Evolutionary conservation across 2,113 vertebrate species (phyloP), one percentile per base, ranked within the genome.

Genomic region (Jacana jacana): DNA sequence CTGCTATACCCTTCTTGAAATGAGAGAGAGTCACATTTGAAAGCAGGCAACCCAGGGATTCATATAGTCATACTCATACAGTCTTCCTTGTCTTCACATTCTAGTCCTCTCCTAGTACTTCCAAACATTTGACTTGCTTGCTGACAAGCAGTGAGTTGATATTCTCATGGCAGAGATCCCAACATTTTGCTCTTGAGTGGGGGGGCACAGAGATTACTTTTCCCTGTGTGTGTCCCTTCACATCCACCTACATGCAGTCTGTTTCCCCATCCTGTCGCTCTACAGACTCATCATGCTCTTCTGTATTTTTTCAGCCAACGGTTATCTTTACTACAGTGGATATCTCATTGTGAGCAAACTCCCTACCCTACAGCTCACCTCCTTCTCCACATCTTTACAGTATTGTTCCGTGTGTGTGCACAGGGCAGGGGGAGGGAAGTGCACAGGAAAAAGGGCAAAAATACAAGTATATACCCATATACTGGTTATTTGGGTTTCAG

Each of bases 361-460:
- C 54, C 9, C 44, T 39, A 55, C 22, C 24, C 65, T 49, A 42
- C 48, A 82, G 19, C 61, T 85, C 37, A n/a, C 16, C 18, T 52
- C 39, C n/a, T 66, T 57, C 33, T 72, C 46, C 19, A 46, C 0
- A 0, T 48, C 69, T 68, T 81, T 24, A 33, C 4, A 3, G 35
- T 12, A 17, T 7, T 5, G 23, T 4, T 12, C 25, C 0, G 0
- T 39, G 8, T 57, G 24, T 2, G 11, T 2, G 8, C 68, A 60
- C 13, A 64, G 51, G 48, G 63, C 87, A 63, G 28, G 0, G 1
- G 27, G 30, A 88, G 51, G 44, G 40, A 77, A 60, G 25, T 3
- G 18, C 4, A 2, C 12, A 37, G 60, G 52, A 83, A 54, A 71
- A 3, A 68, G 44, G 31, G 40, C 49, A 69, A 66, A 95, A 86